phyloP scores from a whole-genome alignment of 2,113 vertebrate genomes.

The Amazona guildingii region DNA sequence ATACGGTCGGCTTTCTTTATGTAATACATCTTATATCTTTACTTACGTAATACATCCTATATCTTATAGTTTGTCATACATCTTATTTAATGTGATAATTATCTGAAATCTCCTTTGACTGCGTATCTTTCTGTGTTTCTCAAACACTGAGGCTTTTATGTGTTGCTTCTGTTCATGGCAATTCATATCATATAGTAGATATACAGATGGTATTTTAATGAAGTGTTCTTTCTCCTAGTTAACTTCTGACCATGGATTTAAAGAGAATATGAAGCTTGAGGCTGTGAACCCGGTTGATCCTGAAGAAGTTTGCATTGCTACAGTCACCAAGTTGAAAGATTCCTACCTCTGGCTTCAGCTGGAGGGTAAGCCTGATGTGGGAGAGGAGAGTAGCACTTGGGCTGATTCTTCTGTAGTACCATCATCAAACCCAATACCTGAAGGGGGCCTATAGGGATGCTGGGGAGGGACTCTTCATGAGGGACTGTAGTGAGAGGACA shows the following conservation, averaged over 20 bases:
- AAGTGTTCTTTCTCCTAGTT: slow-evolving; percentile 71
- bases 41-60: too few relatives aligned
- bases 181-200: not conserved
- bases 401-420: not conserved
- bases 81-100: not conserved
- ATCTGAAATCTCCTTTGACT: not conserved
- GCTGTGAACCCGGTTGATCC: slow-evolving; percentile 91
- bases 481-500: too few relatives aligned
- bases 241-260: slow-evolving; percentile 87
- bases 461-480: too few relatives aligned
- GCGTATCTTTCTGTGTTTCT: not conserved
- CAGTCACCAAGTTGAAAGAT: slow-evolving; percentile 87
- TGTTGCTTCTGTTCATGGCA: not conserved
- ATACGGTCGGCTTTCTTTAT: too few relatives aligned
- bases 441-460: too few relatives aligned
- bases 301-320: slow-evolving; percentile 92
- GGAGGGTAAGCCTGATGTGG: slow-evolving; percentile 79
- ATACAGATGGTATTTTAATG: not conserved
- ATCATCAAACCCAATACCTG: not conserved
- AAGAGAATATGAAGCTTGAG: slow-evolving; percentile 96
- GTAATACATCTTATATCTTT: too few relatives aligned
- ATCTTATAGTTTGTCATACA: too few relatives aligned
- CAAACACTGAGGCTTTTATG: not conserved
- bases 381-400: not conserved
- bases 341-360: slow-evolving; percentile 93